Base-by-base conservation (phyloP, 2,888 invertebrate genomes). In the Ischnus inquisitorius region DNA sequence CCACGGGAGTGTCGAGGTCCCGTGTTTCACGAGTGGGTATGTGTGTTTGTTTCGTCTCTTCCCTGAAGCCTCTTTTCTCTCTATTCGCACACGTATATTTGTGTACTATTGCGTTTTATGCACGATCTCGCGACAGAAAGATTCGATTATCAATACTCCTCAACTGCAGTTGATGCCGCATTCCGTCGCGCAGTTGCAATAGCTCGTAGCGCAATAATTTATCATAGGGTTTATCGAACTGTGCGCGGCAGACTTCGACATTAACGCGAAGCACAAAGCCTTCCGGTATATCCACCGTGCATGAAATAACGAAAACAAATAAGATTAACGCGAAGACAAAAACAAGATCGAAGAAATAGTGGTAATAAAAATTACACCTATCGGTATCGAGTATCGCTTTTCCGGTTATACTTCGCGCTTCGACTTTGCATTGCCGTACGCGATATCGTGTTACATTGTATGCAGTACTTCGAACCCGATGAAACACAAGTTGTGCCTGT, bases 1-100 rank as follows among this genome's bases (percentile, higher is more conserved):
- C 90, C 86, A 89, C 79, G 88, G 89, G 89, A 91, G 90, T 88
- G 89, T 88, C 89, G 83, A 79, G 81, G 68, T 68, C 48, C 46
- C 74, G 46, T 69, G 16, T 39, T 34, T 43, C 54, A 64, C 78
- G 64, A 51, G 34, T 48, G 22, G 78, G 78, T 79, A 79, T 39
- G 78, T 77, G 14, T 43, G 25, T 60, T 54, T 64, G 34, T 64
- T 39, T 54, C 5, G 14, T 69, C 51, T 69, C 22, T 14, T 64
- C 72, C 25, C 16, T 72, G 39, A 25, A 46, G 10, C 19, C 22
- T 48, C 48, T 28, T 43, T 25, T 48, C 2, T 68, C 48, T 8
- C 43, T 25, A 16, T 16, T 10, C 10, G 8, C 0, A 34, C 39
- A 16, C 8, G n/a, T 16, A 39, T 12, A 60, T 60, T n/a, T n/a